Conservation (phyloP, 2,888 invertebrate species). For the Allacma fusca region DNA sequence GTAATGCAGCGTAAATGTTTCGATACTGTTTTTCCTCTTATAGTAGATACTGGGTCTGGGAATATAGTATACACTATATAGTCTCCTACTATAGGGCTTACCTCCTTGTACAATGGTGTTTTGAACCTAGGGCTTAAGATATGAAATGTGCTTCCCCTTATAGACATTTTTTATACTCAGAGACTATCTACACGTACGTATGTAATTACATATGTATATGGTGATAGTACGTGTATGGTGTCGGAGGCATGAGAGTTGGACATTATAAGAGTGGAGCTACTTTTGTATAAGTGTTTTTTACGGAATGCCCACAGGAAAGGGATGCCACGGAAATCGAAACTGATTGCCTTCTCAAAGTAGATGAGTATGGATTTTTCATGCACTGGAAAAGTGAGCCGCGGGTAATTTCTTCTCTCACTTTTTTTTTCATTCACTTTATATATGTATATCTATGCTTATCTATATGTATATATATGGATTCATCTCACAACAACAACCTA, state of each 20-base stretch:
- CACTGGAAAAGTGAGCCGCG: constrained; percentile 97
- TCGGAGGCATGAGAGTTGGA: background rate
- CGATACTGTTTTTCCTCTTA: too few species aligned
- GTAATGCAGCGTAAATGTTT: background rate
- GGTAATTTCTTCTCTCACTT: constrained; percentile 69
- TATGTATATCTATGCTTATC: background rate
- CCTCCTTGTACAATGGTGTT: too few species aligned
- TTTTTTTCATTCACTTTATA: constrained; percentile 19
- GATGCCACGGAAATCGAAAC: constrained; percentile 89
- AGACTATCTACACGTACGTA: too few species aligned
- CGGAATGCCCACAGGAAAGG: constrained; percentile 72
- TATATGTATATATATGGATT: background rate
- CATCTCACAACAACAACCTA: background rate
- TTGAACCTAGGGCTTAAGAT: too few species aligned
- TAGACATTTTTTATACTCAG: background rate
- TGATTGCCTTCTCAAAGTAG: constrained; percentile 90
- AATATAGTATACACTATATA: too few species aligned
- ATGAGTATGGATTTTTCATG: constrained; percentile 97
- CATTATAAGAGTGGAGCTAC: too few species aligned
- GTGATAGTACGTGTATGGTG: too few species aligned
- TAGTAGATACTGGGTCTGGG: too few species aligned
- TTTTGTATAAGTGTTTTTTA: constrained; percentile 13
- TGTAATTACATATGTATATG: too few species aligned
- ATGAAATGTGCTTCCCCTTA: constrained; percentile 1
- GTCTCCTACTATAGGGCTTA: too few species aligned